A percentile compares a stretch with the other conserved stretches of the same genome.
Conservation (phyloP, 2,888 invertebrate species). For the Agrochola litura region DNA sequence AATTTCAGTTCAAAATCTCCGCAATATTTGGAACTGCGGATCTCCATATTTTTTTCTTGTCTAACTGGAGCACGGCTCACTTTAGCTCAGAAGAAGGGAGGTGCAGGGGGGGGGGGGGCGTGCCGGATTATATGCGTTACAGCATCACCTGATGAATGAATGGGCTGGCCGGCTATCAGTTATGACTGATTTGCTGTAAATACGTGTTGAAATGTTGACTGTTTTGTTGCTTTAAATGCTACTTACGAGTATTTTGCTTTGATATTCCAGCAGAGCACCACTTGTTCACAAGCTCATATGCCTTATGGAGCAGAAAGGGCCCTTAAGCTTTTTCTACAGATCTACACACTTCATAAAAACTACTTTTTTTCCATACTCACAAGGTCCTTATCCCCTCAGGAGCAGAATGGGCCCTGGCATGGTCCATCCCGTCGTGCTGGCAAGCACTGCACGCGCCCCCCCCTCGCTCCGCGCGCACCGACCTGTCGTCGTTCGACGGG, state of each 20-base stretch:
- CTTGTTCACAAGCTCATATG: neutral
- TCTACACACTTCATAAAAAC: neutral
- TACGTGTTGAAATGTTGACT: neutral
- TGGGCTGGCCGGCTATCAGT: neutral
- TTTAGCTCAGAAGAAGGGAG: slow-evolving; percentile 5
- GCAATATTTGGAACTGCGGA: too few relatives aligned
- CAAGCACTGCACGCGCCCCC: slow-evolving; percentile 73
- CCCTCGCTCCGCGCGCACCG: slow-evolving; percentile 71
- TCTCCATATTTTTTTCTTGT: slow-evolving; percentile 10
- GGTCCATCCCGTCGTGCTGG: slow-evolving; percentile 82
- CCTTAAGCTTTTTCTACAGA: neutral
- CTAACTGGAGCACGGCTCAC: slow-evolving; percentile 40
- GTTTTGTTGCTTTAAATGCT: neutral
- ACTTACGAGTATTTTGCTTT: neutral
- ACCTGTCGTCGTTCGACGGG: slow-evolving; percentile 84
- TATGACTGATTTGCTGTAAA: too few relatives aligned
- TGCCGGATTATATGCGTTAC: neutral
- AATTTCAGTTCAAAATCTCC: too few relatives aligned
- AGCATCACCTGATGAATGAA: slow-evolving; percentile 36
- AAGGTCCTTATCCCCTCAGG: slow-evolving; percentile 61
- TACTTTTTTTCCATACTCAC: neutral
- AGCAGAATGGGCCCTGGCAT: slow-evolving; percentile 77
- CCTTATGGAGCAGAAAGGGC: neutral
- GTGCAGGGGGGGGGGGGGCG: too few relatives aligned
- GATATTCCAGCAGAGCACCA: neutral